Conservation (phyloP, 1,140 invertebrate genomes). For the Lepidotrigona ventralis region DNA sequence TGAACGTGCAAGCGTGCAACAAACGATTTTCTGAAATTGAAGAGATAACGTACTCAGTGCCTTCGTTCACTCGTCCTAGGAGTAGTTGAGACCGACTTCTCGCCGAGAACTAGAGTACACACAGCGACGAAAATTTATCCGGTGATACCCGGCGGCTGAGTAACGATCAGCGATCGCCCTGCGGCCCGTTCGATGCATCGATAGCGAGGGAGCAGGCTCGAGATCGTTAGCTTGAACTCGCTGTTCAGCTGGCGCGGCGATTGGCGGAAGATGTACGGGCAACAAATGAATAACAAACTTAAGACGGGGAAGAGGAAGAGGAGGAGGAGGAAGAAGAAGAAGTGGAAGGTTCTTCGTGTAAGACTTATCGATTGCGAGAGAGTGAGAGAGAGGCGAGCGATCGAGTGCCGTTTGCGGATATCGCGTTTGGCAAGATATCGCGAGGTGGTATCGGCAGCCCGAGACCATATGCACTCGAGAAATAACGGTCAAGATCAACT, state of each 20-base stretch:
- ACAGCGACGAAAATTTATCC: constrained; percentile 22
- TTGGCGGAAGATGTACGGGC: constrained; percentile 58
- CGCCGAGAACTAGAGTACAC: background rate
- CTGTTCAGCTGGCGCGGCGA: constrained; percentile 29
- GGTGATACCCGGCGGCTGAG: background rate
- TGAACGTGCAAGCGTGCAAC: no score
- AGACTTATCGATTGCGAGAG: constrained; percentile 54
- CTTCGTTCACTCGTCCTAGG: no score
- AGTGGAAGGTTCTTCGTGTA: constrained; percentile 55
- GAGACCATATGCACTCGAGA: constrained; percentile 59
- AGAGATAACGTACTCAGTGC: no score
- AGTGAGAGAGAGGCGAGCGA: constrained; percentile 25
- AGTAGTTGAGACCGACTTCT: no score
- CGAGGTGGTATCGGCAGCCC: constrained; percentile 41
- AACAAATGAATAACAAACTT: constrained; percentile 63
- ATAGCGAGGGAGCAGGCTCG: background rate
- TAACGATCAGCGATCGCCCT: constrained; percentile 36
- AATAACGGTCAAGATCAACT: constrained; percentile 61
- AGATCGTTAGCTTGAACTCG: constrained; percentile 48
- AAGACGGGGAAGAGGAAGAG: constrained; percentile 41
- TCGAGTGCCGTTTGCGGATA: constrained; percentile 27
- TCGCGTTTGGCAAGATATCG: constrained; percentile 48
- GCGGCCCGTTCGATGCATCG: constrained; percentile 38
- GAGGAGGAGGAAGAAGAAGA: constrained; percentile 58
- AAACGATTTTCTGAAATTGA: no score